These are phyloP conservation scores for Thalassoma bifasciatum DNA, from an alignment of 2,113 vertebrate genomes.

Conservation along the genomic window DNA sequence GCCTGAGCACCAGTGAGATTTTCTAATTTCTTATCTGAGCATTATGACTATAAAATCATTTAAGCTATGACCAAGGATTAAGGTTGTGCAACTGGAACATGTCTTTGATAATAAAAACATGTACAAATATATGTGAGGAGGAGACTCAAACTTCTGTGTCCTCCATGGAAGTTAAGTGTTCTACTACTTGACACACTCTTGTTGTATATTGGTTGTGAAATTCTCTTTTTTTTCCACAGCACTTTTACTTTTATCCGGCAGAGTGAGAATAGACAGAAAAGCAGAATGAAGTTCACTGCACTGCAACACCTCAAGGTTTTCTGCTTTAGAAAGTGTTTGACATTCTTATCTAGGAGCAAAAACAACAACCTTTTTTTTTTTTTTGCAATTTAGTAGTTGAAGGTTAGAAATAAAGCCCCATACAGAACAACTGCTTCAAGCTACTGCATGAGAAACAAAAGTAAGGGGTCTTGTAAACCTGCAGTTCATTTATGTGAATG, in stretches of 20 bases:
- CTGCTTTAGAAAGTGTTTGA: constrained; percentile 60
- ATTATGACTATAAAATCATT: neutral
- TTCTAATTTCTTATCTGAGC: neutral
- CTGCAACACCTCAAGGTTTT: constrained; percentile 73
- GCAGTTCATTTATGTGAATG: constrained; percentile 27
- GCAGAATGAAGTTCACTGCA: constrained; percentile 42
- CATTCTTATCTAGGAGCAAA: constrained; percentile 49
- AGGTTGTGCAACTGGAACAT: too few species aligned
- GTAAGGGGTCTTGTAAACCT: constrained; percentile 43
- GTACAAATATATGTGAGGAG: too few species aligned
- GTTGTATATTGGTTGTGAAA: constrained; percentile 1
- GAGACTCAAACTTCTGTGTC: too few species aligned
- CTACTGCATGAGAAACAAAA: constrained; percentile 40
- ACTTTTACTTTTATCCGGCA: constrained; percentile 28
- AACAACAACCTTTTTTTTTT: constrained; percentile 17
- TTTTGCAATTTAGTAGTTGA: constrained; percentile 24
- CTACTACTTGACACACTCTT: neutral
- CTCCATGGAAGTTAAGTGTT: neutral
- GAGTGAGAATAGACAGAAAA: constrained; percentile 27
- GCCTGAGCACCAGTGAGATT: too few species aligned
- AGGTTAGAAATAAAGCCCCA: constrained; percentile 57
- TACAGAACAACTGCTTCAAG: constrained; percentile 26
- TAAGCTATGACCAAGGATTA: neutral
- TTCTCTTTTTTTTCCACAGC: constrained; percentile 15
- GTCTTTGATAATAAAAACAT: too few species aligned